Evolutionary conservation across 37 sponge, comb jelly and placozoan species (phyloP).

Genomic region (Aplysina aerophoba): DNA sequence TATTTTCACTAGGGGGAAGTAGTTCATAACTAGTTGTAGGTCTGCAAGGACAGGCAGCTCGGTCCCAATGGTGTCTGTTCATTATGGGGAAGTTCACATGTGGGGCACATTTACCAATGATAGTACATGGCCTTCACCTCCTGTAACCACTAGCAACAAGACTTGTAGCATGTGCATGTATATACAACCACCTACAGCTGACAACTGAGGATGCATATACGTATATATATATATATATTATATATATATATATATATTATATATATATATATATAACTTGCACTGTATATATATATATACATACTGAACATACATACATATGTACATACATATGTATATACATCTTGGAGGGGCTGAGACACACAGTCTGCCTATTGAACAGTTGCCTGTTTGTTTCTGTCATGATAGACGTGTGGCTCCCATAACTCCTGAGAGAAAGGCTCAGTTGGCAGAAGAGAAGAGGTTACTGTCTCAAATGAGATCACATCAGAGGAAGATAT

Average conservation of each 20-base stretch:
- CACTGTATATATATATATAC: not conserved
- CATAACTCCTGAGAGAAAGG: constrained; percentile 32
- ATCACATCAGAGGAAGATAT: constrained; percentile 54
- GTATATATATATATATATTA: not conserved
- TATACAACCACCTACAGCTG: too few species aligned
- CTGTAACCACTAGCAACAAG: too few species aligned
- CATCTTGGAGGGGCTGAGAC: not conserved
- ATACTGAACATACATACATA: not conserved
- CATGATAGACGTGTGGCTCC: constrained; percentile 44
- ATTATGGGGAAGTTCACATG: too few species aligned
- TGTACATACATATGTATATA: not conserved
- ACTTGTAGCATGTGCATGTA: too few species aligned
- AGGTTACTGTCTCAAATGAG: constrained; percentile 37
- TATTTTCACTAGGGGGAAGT: too few species aligned
- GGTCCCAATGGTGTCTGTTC: too few species aligned
- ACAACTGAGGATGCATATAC: not conserved
- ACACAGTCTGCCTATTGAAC: not conserved
- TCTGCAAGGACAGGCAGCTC: too few species aligned
- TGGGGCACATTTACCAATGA: too few species aligned
- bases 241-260: not conserved
- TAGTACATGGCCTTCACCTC: too few species aligned
- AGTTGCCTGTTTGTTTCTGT: not conserved
- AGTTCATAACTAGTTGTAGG: too few species aligned
- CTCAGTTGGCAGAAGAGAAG: constrained; percentile 50
- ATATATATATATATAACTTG: not conserved